A percentile compares a stretch with the other conserved stretches of the same genome.
Evolutionary conservation across 2,888 invertebrate genomes (phyloP).

Genomic region (Morpho deidamia): DNA sequence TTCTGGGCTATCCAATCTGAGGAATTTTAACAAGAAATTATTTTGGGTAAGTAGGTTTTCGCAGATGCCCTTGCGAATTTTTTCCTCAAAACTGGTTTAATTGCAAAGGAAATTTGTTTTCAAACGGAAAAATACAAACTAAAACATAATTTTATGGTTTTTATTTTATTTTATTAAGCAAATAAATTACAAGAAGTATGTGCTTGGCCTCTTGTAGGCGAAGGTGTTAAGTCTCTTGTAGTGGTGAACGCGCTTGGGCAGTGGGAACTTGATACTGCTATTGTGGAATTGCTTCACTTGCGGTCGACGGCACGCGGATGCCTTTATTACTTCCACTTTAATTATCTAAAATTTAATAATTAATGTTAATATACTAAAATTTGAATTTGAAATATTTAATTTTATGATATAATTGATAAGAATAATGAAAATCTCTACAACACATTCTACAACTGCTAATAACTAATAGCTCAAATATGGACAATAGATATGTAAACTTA

Average conservation of each 20-base stretch:
- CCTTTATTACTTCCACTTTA: constrained; percentile 95
- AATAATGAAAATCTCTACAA: too few species aligned
- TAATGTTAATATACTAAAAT: background rate
- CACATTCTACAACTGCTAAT: too few species aligned
- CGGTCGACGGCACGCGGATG: constrained; percentile 93
- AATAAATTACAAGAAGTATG: constrained; percentile 81
- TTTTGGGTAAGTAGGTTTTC: too few species aligned
- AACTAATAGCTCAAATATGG: too few species aligned
- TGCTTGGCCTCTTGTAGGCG: constrained; percentile 89
- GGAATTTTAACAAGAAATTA: too few species aligned
- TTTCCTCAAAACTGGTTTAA: too few species aligned
- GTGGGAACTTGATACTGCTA: constrained; percentile 96
- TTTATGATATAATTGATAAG: too few species aligned
- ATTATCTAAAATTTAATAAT: constrained; percentile 85
- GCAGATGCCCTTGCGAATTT: too few species aligned
- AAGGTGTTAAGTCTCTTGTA: constrained; percentile 90
- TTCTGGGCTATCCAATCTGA: too few species aligned
- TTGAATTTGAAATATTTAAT: background rate
- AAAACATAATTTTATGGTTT: background rate
- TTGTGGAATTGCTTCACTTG: constrained; percentile 99
- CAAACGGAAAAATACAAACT: background rate
- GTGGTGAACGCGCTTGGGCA: constrained; percentile 93
- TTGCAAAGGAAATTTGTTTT: too few species aligned
- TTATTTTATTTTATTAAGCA: constrained; percentile 9
- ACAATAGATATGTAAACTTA: too few species aligned